phyloP scores from a whole-genome alignment of 2,888 invertebrate species.

The Leptothorax acervorum region DNA sequence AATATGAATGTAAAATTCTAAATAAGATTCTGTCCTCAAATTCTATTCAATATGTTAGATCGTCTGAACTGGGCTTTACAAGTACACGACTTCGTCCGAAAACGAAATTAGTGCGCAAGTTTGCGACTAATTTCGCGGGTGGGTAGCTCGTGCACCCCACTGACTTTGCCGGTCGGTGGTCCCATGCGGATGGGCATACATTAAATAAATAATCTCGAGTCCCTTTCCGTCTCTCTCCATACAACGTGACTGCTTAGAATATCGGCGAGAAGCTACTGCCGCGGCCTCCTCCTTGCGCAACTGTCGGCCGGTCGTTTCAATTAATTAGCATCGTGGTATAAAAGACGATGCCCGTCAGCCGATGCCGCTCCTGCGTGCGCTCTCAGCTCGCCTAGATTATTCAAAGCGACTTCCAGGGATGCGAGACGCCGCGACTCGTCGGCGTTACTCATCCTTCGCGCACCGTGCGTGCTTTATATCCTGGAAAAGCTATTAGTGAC shows the following conservation, averaged over 20 bases:
- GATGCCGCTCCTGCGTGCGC: constrained; percentile 55
- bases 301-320: constrained; percentile 76
- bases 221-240: constrained; percentile 39
- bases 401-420: constrained; percentile 70
- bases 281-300: constrained; percentile 73
- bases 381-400: constrained; percentile 68
- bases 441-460: constrained; percentile 69
- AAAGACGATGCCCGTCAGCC: constrained; percentile 75
- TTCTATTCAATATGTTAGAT: background rate
- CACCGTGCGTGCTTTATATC: constrained; percentile 69
- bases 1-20: background rate
- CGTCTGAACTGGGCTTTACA: background rate
- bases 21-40: background rate
- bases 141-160: constrained; percentile 70
- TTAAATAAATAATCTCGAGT: constrained; percentile 75
- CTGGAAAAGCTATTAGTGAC: constrained; percentile 73
- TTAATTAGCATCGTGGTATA: constrained; percentile 75
- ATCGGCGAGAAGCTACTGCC: constrained; percentile 72
- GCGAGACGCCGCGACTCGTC: constrained; percentile 57
- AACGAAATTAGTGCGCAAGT: constrained; percentile 72
- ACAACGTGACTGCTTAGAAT: constrained; percentile 72
- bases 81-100: constrained; percentile 58
- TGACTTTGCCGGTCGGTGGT: constrained; percentile 73
- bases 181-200: constrained; percentile 65
- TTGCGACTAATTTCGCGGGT: constrained; percentile 61